These are phyloP conservation scores for Aphaenogaster ashmeadi DNA, from an alignment of 1,140 invertebrate genomes.

Conservation along the genomic window DNA sequence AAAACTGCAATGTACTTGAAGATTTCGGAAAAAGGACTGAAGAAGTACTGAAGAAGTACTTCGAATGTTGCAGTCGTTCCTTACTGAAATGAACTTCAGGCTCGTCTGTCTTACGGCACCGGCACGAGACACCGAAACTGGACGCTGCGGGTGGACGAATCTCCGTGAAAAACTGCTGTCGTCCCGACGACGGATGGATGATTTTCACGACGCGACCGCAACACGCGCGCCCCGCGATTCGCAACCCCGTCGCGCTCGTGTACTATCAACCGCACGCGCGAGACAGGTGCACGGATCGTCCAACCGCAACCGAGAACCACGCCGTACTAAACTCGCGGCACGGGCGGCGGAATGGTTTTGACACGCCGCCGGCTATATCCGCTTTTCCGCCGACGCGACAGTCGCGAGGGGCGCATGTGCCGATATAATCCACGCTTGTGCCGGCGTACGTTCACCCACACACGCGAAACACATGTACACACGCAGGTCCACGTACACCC, in stretches of 20 bases:
- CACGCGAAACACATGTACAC: neutral
- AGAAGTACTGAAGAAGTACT: neutral
- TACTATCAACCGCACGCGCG: constrained; percentile 34
- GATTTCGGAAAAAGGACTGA: neutral
- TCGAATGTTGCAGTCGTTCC: neutral
- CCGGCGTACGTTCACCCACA: constrained; percentile 40
- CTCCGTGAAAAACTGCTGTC: neutral
- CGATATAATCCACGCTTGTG: constrained; percentile 82
- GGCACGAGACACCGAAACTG: neutral
- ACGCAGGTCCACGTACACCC: neutral
- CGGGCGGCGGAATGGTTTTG: constrained; percentile 83
- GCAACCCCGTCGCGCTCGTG: constrained; percentile 12
- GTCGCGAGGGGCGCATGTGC: constrained; percentile 82
- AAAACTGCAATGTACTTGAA: neutral
- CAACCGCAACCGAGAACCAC: constrained; percentile 76
- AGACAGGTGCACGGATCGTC: constrained; percentile 42
- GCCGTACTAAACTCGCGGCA: constrained; percentile 80
- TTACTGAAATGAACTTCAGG: neutral
- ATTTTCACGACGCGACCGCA: constrained; percentile 31
- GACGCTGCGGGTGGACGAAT: neutral
- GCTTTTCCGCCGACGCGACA: constrained; percentile 75
- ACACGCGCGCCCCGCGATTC: constrained; percentile 6
- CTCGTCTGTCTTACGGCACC: neutral
- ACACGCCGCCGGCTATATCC: constrained; percentile 83
- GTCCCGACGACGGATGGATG: neutral